Evolutionary conservation across 2,888 invertebrate species (phyloP).

Genomic region (Fragum whitleyi): DNA sequence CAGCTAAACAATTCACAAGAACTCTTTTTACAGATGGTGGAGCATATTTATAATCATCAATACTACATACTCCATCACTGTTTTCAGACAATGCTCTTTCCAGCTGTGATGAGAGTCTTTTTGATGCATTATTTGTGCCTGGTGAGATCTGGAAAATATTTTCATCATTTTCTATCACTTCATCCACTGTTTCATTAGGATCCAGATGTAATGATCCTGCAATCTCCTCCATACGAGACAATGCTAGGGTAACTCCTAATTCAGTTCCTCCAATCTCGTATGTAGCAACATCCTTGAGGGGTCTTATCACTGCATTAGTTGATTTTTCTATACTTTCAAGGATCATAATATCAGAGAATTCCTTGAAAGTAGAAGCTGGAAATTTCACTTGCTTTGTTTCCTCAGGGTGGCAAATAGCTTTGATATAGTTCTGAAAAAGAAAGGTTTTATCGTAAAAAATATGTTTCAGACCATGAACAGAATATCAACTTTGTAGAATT

Average conservation of each 20-base stretch:
- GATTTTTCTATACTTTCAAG: conserved; percentile 74
- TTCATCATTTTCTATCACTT: conserved; percentile 18
- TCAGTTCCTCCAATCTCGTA: conserved; percentile 74
- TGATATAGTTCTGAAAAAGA: conserved; percentile 74
- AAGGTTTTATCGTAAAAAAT: no score
- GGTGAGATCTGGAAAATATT: conserved; percentile 48
- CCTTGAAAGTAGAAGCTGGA: conserved; percentile 49
- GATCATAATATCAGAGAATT: conserved; percentile 57
- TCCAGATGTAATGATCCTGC: conserved; percentile 54
- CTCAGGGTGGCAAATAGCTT: conserved; percentile 70
- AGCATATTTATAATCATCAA: conserved; percentile 66
- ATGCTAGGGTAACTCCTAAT: conserved; percentile 77
- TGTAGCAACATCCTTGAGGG: conserved; percentile 52
- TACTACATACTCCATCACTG: conserved; percentile 66
- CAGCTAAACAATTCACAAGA: conserved; percentile 67
- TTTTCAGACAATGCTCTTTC: conserved; percentile 67
- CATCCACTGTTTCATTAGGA: conserved; percentile 24
- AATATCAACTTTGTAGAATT: no score
- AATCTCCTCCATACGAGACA: conserved; percentile 77
- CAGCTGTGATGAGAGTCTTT: conserved; percentile 58
- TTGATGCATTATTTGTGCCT: conserved; percentile 47
- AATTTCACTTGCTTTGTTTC: conserved; percentile 66
- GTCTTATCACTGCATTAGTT: conserved; percentile 69
- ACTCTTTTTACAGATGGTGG: conserved; percentile 67
- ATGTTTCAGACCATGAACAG: no score